phyloP scores from a whole-genome alignment of 1,140 invertebrate genomes.

The Subanguina moxae region DNA sequence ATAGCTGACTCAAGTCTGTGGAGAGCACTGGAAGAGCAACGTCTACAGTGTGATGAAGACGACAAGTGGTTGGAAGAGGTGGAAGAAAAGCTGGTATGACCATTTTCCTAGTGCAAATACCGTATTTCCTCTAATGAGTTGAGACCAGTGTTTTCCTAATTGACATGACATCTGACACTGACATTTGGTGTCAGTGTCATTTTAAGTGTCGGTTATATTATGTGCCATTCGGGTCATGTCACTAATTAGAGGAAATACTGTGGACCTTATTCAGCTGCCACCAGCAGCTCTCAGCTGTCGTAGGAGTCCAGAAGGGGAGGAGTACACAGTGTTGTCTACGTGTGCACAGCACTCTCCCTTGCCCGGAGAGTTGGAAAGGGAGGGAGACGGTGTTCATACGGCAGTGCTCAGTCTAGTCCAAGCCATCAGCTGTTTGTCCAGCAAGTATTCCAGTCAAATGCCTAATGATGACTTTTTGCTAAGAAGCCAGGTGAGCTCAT shows the following conservation, averaged over 20 bases:
- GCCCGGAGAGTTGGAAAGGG: neutral
- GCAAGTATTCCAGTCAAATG: constrained; percentile 14
- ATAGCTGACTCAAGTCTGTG: constrained; percentile 34
- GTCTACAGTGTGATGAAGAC: constrained; percentile 47
- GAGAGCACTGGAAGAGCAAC: constrained; percentile 45
- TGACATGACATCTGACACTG: too few species aligned
- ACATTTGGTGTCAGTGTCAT: too few species aligned
- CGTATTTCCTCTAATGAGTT: too few species aligned
- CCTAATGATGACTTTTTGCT: constrained; percentile 24
- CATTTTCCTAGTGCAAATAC: neutral
- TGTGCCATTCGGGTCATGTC: neutral
- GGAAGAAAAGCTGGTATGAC: constrained; percentile 34
- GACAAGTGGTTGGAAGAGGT: constrained; percentile 49
- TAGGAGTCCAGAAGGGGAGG: neutral
- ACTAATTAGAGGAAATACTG: neutral
- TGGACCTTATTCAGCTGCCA: neutral
- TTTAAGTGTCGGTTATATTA: too few species aligned
- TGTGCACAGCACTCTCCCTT: too few species aligned
- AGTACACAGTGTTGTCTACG: neutral
- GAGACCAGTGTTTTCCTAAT: neutral
- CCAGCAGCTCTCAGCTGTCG: neutral
- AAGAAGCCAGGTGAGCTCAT: too few species aligned
- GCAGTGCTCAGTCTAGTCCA: constrained; percentile 29
- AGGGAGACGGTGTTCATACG: constrained; percentile 21
- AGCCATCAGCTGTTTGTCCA: constrained; percentile 23